Evolutionary conservation across 2,797 vertebrate genomes (phyloP), one percentile per base, ranked within the genome.

Genomic region (Microcaecilia unicolor): DNA sequence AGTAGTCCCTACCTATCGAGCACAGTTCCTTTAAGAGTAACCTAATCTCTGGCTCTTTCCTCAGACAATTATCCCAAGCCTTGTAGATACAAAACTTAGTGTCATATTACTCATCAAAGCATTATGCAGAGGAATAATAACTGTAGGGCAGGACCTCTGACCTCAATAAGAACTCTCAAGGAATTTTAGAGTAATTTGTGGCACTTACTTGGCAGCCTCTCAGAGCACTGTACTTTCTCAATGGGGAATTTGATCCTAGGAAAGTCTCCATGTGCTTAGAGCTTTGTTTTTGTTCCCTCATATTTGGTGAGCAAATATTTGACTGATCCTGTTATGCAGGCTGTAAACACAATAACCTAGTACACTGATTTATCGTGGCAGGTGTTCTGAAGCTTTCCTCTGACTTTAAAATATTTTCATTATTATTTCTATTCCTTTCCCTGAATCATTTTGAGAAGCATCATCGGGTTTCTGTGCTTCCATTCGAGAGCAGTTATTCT

Each of bases 221-320:
- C 63, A 65, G 48, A 67, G 60, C 54, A 51, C 58, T 59, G 65
- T 64, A 57, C 30, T 68, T 75, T 50, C 59, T 51, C 58, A 76
- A 70, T 61, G 67, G 81, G 19, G 80, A 87, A 87, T 70, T 61
- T 58, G 61, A 82, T 87, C 81, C 66, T 78, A 59, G 50, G 29
- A 55, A n/a, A 67, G 55, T 71, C 74, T 81, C 82, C n/a, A 86
- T 87, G 81, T 81, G 79, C 77, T 74, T 76, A 80, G 69, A 71
- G 81, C 64, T 59, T 52, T 70, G 58, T 55, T 78, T 70, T 51
- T 83, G 70, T 84, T 86, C 81, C 70, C 88, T 88, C 74, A 51
- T 78, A 72, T 71, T 86, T 85, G 86, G 77, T 85, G 86, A 87
- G 85, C 85, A 89, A 93, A 89, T 84, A 88, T 88, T 93, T 89